These are phyloP conservation scores for Aulostomus chinensis DNA, from an alignment of 2,797 vertebrate species.

Conservation along the genomic window DNA sequence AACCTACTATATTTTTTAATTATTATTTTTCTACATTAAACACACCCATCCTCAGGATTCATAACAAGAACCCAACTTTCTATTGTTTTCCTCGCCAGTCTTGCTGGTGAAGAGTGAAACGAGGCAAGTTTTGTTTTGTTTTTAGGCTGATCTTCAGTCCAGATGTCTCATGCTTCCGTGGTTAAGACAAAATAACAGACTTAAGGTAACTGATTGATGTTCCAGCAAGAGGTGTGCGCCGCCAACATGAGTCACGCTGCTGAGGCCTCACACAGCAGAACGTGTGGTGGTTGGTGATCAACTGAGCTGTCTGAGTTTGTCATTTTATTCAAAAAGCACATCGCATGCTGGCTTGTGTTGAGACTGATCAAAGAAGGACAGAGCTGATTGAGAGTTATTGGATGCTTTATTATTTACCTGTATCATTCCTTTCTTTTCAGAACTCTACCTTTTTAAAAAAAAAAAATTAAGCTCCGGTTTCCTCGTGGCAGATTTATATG, in stretches of 20 bases:
- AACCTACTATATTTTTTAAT: too few species aligned
- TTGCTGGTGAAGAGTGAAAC: constrained; percentile 43
- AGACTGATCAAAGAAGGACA: too few species aligned
- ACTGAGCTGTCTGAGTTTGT: constrained; percentile 38
- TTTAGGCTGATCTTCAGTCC: constrained; percentile 61
- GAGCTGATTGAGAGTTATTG: too few species aligned
- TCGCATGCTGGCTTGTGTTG: too few species aligned
- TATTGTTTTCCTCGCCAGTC: constrained; percentile 2
- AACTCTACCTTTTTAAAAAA: too few species aligned
- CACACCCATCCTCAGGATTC: background rate
- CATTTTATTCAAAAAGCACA: too few species aligned
- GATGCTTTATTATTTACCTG: too few species aligned
- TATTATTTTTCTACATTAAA: too few species aligned
- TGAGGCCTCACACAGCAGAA: constrained; percentile 40
- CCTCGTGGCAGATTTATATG: too few species aligned
- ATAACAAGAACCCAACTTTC: constrained; percentile 1
- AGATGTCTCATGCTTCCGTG: constrained; percentile 41
- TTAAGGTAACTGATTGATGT: constrained; percentile 60
- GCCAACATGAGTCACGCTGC: constrained; percentile 41
- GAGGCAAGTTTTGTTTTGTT: background rate
- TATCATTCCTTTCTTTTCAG: too few species aligned
- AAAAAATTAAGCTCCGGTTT: too few species aligned
- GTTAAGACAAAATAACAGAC: constrained; percentile 43
- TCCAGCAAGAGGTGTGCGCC: constrained; percentile 35
- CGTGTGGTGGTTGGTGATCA: constrained; percentile 33